Evolutionary conservation across 2,888 invertebrate genomes (phyloP), one percentile per base, ranked within the genome.

Genomic region (Sylvicola cinctus): DNA sequence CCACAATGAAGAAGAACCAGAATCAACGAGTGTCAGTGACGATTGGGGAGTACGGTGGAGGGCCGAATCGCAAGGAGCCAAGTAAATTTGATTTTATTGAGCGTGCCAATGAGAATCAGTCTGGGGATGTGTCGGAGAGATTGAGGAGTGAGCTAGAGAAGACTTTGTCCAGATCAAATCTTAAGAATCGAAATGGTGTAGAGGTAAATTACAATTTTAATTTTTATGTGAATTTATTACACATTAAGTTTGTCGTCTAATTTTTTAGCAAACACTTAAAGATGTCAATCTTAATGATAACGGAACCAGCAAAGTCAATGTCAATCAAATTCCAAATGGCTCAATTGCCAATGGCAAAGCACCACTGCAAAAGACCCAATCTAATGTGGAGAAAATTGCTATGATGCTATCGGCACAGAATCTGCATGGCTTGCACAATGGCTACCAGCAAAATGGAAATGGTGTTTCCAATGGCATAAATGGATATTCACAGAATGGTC

Each of bases 91-190:
- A 74, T 43, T 80, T 79, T 49, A 60, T 79, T 12, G 40, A 45
- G 12, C 42, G 43, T 32, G 40, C 44, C 36, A 40, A 40, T 16
- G 42, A 41, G 30, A 59, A 52, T 38, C 45, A 50, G 3, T 60
- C 60, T 36, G 56, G 53, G 37, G 50, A 52, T 34, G 62, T 74
- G 33, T 62, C 68, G 12, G 72, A 71, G 46, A 65, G 71, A 45
- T 58, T 81, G 37, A 78, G 78, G 45, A 71, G 71, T 37, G 80
- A 81, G 58, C 58, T 81, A 42, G 72, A 68, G 36, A 68, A 76
- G 38, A 81, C 80, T 5, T 57, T 81, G 39, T 76, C 75, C 45
- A 68, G 79, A 50, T 77, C 80, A 35, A 78, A 80, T 61, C 62
- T 80, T 46, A 69, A 68, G 47, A 73, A 72, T 59, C 68, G 70